Evolutionary conservation across 1,140 invertebrate genomes (phyloP), one percentile per base, ranked within the genome.

Genomic region (Hesperophylax magnus): DNA sequence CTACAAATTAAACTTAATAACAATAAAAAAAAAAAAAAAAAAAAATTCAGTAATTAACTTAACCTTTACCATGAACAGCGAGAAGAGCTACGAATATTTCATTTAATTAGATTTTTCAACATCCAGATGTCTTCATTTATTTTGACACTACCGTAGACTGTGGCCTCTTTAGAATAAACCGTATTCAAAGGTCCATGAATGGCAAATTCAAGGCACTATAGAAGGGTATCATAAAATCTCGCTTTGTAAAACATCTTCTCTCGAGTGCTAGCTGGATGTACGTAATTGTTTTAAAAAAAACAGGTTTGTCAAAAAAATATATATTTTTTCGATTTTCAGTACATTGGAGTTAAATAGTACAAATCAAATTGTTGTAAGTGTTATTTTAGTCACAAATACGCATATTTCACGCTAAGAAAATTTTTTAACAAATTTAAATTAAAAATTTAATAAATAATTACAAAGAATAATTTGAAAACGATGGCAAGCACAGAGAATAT

Each of bases 71-170:
- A 20, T 34, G 77, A 78, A 69, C 65, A 71, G 56, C 63, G 65
- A 31, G 17, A 60, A 76, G 31, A 27, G 22, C 31, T 79, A 61
- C 69, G 17, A 47, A 79, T 53, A 31, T 56, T 78, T 67, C 63
- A n/a, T 74, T 69, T 79, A 79, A 74, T 79, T 79, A 74, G 67
- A 34, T 79, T 79, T 74, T 24, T 54, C 31, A 52, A 27, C 60
- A 79, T 63, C 65, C 65, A 34, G 34, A 56, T 54, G 67, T 60
- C 77, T 79, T 74, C 69, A 79, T 72, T 79, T 69, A 78, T 78
- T 78, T 58, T 39, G 63, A 71, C 52, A 67, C 63, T 20, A 31
- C 52, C 7, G 47, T 27, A 72, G 65, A 53, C 56, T 69, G 56
- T 47, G 69, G 61, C 69, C 78, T 74, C 69, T 74, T 74, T 79